These are phyloP conservation scores for Pseudorectes ferrugineus DNA, from an alignment of 2,113 vertebrate genomes.

Conservation along the genomic window DNA sequence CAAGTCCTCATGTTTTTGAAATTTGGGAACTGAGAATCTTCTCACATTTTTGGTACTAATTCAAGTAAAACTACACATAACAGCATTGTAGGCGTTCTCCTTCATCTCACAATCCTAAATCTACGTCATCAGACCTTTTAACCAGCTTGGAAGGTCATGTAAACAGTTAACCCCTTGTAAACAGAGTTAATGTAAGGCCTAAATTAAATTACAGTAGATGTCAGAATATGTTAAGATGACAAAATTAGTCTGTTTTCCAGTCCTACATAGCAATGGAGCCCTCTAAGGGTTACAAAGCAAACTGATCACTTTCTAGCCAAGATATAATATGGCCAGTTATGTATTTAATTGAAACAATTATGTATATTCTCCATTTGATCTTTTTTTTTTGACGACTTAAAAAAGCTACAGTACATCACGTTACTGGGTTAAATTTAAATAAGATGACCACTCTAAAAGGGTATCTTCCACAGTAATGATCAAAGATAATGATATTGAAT, in stretches of 20 bases:
- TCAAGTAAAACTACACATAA: not conserved
- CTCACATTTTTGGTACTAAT: not conserved
- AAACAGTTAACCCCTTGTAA: not conserved
- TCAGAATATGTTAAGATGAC: not conserved
- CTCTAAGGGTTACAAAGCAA: conserved; percentile 37
- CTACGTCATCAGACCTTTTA: not conserved
- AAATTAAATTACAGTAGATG: conserved; percentile 35
- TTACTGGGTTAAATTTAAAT: not conserved
- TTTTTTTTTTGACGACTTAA: not conserved
- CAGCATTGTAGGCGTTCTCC: not conserved
- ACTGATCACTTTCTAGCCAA: not conserved
- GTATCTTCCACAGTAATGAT: not conserved
- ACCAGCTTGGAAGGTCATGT: not conserved
- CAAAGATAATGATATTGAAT: not conserved
- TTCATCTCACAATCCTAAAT: not conserved
- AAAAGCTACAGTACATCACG: not conserved
- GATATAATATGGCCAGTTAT: not conserved
- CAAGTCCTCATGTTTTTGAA: not conserved
- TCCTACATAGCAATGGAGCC: conserved; percentile 27
- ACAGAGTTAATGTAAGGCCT: not conserved
- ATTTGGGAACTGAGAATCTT: not conserved
- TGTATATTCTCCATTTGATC: not conserved
- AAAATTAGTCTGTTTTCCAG: not conserved
- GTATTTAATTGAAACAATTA: not conserved
- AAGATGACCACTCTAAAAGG: not conserved